Conservation (phyloP, 2,888 invertebrate species). For the Phyllotreta striolata region DNA sequence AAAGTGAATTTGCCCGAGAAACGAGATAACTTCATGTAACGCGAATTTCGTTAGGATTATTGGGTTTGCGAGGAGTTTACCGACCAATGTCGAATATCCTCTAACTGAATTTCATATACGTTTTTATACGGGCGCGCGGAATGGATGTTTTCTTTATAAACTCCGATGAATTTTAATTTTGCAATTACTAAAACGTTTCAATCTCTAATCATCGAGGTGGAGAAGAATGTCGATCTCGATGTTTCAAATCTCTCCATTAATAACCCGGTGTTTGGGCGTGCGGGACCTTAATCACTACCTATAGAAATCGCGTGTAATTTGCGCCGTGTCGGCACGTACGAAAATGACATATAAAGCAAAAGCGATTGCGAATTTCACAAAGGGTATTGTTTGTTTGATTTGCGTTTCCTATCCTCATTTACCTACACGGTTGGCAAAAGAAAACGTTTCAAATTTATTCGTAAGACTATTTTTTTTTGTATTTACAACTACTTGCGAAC, state of each 20-base stretch:
- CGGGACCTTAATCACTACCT: constrained; percentile 38
- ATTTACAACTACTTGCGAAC: too few species aligned
- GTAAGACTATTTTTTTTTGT: too few species aligned
- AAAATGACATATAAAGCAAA: constrained; percentile 44
- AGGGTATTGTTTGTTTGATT: constrained; percentile 39
- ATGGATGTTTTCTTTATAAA: neutral
- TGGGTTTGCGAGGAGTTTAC: constrained; percentile 51
- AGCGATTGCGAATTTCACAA: constrained; percentile 44
- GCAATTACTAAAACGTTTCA: constrained; percentile 1
- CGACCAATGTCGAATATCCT: constrained; percentile 40
- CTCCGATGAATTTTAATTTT: neutral
- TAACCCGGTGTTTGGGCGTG: constrained; percentile 36
- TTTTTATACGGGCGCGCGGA: constrained; percentile 17
- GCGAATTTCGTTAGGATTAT: constrained; percentile 58
- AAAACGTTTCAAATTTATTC: too few species aligned
- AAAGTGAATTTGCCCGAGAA: constrained; percentile 57
- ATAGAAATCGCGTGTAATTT: constrained; percentile 49
- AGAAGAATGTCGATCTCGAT: constrained; percentile 39
- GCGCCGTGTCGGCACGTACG: constrained; percentile 40
- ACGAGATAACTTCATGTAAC: constrained; percentile 56
- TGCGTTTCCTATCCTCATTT: too few species aligned
- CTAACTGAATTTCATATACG: constrained; percentile 40
- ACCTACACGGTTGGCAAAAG: too few species aligned
- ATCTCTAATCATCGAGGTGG: neutral
- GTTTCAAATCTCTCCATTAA: constrained; percentile 29